A percentile compares a stretch with the other conserved stretches of the same genome.
Evolutionary conservation across 2,113 vertebrate genomes (phyloP).

Genomic region (Struthio camelus): DNA sequence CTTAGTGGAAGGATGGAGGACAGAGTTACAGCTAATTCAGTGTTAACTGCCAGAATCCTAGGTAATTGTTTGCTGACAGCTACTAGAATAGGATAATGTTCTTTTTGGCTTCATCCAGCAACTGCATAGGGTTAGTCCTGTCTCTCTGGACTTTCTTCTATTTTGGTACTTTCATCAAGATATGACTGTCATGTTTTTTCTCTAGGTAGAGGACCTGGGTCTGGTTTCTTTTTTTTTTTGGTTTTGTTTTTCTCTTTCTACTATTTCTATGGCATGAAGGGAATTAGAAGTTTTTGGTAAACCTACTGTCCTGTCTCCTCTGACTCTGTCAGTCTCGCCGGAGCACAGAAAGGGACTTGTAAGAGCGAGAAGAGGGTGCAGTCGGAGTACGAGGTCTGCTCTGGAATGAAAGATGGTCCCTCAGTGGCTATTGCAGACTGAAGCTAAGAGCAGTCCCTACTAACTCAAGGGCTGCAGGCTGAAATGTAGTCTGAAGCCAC

Average conservation of each 20-base stretch:
- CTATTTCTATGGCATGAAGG: background rate
- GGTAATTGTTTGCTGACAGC: background rate
- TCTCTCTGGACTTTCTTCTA: background rate
- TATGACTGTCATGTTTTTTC: background rate
- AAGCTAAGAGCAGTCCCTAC: background rate
- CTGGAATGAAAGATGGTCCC: slow-evolving; percentile 36
- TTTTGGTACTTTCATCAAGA: background rate
- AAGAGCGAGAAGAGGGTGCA: background rate
- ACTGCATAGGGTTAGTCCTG: background rate
- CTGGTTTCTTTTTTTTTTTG: background rate
- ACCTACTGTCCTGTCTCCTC: background rate
- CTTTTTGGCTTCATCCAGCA: background rate
- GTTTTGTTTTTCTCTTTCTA: background rate
- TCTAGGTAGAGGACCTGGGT: background rate
- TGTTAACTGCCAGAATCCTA: background rate
- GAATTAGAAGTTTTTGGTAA: background rate
- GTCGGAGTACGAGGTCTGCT: rapidly evolving
- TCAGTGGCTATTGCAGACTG: background rate
- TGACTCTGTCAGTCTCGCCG: background rate
- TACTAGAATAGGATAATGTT: background rate
- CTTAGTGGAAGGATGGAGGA: background rate
- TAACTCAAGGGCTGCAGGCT: slow-evolving; percentile 2
- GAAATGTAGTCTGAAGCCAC: slow-evolving; percentile 37
- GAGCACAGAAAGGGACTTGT: background rate
- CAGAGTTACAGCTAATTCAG: background rate